A percentile compares a stretch with the other conserved stretches of the same genome.
These are phyloP conservation scores for Pseudanteris insignis DNA, from an alignment of 2,888 invertebrate species.

Conservation along the genomic window DNA sequence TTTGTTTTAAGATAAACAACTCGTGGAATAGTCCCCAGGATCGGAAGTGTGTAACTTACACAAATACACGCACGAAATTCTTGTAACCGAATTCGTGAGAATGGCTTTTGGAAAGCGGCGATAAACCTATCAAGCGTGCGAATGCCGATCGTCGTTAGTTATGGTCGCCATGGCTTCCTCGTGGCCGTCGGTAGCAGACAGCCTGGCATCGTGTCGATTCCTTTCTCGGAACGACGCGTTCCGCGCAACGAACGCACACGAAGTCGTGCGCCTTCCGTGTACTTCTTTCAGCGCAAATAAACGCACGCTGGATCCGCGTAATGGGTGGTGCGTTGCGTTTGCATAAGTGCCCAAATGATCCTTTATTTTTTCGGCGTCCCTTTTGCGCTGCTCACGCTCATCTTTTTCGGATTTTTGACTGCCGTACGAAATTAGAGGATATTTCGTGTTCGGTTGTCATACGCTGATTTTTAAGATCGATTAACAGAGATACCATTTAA, in stretches of 20 bases:
- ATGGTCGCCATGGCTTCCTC: constrained; percentile 47
- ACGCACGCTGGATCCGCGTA: constrained; percentile 15
- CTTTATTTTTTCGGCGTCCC: no score
- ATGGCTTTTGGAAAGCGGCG: constrained; percentile 47
- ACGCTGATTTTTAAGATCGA: no score
- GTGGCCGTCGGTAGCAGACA: constrained; percentile 56
- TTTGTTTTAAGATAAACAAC: no score
- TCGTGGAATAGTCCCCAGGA: no score
- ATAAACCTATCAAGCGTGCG: constrained; percentile 51
- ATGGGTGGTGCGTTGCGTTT: constrained; percentile 8
- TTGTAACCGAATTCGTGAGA: constrained; percentile 26
- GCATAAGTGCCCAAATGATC: no score
- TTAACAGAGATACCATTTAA: no score
- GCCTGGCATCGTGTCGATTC: constrained; percentile 60
- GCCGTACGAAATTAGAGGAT: no score
- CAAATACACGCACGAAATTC: constrained; percentile 3
- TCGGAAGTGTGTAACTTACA: constrained; percentile 15
- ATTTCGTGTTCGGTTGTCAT: no score
- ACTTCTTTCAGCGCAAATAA: constrained; percentile 6
- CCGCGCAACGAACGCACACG: constrained; percentile 47
- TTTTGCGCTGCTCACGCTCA: no score
- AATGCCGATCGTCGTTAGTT: constrained; percentile 50
- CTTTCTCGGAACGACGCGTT: constrained; percentile 55
- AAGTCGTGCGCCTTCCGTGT: constrained; percentile 13
- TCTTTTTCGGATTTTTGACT: no score